These are phyloP conservation scores for Hypotaenidia philippensis DNA, from an alignment of 2,797 vertebrate species.

Conservation along the genomic window DNA sequence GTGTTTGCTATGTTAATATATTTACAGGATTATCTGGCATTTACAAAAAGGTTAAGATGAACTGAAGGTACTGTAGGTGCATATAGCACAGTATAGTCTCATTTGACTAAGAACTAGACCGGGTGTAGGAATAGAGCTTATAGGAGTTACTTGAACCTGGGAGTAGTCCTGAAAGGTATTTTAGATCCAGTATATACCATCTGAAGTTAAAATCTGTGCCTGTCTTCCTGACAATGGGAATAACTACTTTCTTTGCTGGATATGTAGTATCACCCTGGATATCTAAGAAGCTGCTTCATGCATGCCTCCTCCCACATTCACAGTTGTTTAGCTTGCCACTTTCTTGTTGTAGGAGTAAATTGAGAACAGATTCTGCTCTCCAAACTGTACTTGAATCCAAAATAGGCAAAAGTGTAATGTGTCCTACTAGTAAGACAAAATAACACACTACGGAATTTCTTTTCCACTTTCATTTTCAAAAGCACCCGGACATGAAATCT, in stretches of 20 bases:
- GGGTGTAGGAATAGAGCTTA: background rate
- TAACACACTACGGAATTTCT: background rate
- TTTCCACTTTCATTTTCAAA: background rate
- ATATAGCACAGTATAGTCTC: background rate
- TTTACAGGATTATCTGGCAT: background rate
- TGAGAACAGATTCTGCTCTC: background rate
- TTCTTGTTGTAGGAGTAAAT: accelerated
- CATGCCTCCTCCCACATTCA: background rate
- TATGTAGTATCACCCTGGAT: background rate
- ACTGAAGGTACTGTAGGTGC: background rate
- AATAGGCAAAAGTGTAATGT: background rate
- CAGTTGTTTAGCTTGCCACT: background rate
- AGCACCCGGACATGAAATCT: background rate
- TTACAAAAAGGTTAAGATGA: background rate
- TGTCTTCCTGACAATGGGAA: background rate
- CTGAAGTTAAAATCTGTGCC: background rate
- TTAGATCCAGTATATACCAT: background rate
- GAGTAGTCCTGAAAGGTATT: background rate
- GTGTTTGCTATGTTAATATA: background rate
- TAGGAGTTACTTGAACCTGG: background rate
- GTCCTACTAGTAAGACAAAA: background rate
- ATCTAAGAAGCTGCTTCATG: background rate
- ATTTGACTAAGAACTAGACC: background rate
- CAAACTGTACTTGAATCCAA: background rate
- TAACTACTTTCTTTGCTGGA: accelerated